Evolutionary conservation across 1,140 invertebrate genomes (phyloP), one percentile per base, ranked within the genome.

Genomic region (Mamestra configurata): DNA sequence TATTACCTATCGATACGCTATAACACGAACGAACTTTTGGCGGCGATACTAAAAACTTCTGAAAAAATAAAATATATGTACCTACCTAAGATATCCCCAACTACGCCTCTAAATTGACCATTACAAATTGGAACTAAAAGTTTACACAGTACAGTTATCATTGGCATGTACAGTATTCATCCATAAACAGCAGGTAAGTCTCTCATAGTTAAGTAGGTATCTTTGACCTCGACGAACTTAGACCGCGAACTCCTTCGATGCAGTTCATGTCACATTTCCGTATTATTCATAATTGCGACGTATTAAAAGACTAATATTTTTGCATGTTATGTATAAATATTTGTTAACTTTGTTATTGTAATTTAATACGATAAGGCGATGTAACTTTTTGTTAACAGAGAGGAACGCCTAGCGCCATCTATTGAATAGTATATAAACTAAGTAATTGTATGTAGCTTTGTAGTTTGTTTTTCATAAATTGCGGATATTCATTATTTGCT

Each of bases 111-210:
- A 57, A 24, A 10, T 11, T 57, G 11, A 24, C 13, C 20, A 57
- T 57, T 57, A 24, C 10, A 35, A 37, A 37, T 46, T 46, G 10
- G 27, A 24, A 20, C 37, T 46, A 22, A 68, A 8, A 24, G 64
- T 68, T 46, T 24, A 24, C 64, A 46, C 1, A 24, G n/a, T 15
- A 68, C 64, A 37, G 57, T 59, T 59, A 59, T 27, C 11, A 20
- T 68, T 68, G 7, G 18, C 18, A 68, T 68, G 64, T 20, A 68
- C n/a, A n/a, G n/a, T n/a, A n/a, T n/a, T 43, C 37, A 68, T 68
- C 40, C 64, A 46, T 68, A 68, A n/a, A 20, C 20, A 46, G 18
- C 37, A 68, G 40, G 37, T 46, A 68, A 6, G 51, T 35, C 27
- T 43, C 40, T 43, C 11, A 37, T 64, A 40, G 10, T n/a, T 61